Evolutionary conservation across 1,140 invertebrate genomes (phyloP).

Genomic region (Macrostomum lignano): DNA sequence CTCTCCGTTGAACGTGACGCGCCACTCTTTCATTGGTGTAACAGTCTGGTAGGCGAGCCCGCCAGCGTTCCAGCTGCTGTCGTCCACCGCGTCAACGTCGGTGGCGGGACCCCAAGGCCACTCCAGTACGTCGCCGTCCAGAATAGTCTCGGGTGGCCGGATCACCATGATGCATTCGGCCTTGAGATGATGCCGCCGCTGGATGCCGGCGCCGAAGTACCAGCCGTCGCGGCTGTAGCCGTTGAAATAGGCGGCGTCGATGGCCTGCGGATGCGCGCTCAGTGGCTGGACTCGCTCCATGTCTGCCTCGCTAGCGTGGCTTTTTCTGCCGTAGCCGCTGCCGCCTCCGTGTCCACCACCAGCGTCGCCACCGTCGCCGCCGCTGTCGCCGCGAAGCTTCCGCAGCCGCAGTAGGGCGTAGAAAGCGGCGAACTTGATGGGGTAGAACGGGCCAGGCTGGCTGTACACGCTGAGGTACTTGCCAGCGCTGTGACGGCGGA

Average conservation of each 20-base stretch:
- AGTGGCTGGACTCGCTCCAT: conserved; percentile 4
- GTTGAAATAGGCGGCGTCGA: conserved; percentile 13
- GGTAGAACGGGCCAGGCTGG: too few species aligned
- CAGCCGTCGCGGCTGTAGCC: conserved; percentile 11
- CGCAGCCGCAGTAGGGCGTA: too few species aligned
- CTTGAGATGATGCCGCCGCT: conserved; percentile 9
- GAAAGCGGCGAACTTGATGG: too few species aligned
- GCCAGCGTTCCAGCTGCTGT: conserved; percentile 28
- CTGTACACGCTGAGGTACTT: too few species aligned
- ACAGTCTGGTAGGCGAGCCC: conserved; percentile 34
- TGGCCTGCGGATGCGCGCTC: conserved; percentile 9
- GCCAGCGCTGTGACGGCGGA: too few species aligned
- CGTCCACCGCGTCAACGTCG: conserved; percentile 13
- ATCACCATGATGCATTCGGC: too few species aligned
- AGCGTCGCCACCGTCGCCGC: too few species aligned
- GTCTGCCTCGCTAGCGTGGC: too few species aligned
- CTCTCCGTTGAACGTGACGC: conserved; percentile 35
- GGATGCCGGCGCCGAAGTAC: conserved; percentile 10
- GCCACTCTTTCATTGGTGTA: conserved; percentile 30
- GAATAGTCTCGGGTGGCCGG: conserved; percentile 12
- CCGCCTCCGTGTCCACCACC: too few species aligned
- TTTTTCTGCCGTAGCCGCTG: too few species aligned
- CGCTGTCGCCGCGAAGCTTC: too few species aligned
- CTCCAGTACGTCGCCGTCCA: conserved; percentile 11
- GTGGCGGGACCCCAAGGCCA: conserved; percentile 27